Evolutionary conservation across 2,888 invertebrate species (phyloP).

Genomic region (Creontiades dilutus): DNA sequence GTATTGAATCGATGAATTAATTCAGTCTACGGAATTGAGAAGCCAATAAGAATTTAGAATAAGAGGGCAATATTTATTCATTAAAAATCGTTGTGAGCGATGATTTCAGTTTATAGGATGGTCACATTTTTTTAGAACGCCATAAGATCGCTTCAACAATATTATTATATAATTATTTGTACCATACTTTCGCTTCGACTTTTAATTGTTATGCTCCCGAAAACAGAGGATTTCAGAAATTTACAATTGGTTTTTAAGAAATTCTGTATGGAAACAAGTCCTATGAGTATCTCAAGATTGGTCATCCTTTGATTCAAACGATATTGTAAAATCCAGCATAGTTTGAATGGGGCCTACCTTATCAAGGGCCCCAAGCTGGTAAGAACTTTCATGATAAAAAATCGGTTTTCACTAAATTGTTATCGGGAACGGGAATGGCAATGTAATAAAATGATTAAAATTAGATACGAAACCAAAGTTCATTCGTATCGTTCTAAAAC

Average conservation of each 20-base stretch:
- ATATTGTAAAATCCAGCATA: background rate
- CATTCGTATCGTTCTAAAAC: background rate
- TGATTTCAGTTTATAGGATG: background rate
- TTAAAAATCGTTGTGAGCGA: background rate
- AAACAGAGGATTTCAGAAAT: too few species aligned
- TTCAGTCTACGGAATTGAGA: background rate
- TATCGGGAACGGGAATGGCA: background rate
- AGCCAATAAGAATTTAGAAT: background rate
- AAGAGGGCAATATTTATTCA: background rate
- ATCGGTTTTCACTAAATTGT: background rate
- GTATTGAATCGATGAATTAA: background rate
- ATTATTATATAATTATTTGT: too few species aligned
- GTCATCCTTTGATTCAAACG: background rate
- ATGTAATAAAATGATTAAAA: background rate
- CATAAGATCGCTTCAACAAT: too few species aligned
- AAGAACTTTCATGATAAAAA: background rate
- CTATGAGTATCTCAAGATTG: background rate
- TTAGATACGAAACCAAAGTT: background rate
- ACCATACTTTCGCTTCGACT: too few species aligned
- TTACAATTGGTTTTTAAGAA: too few species aligned
- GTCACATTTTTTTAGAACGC: too few species aligned
- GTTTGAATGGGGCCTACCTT: background rate
- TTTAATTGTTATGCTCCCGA: too few species aligned
- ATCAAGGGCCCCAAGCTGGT: background rate
- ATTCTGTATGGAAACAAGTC: too few species aligned